phyloP scores from a whole-genome alignment of 2,797 vertebrate species.

The Cichlasoma orientale region DNA sequence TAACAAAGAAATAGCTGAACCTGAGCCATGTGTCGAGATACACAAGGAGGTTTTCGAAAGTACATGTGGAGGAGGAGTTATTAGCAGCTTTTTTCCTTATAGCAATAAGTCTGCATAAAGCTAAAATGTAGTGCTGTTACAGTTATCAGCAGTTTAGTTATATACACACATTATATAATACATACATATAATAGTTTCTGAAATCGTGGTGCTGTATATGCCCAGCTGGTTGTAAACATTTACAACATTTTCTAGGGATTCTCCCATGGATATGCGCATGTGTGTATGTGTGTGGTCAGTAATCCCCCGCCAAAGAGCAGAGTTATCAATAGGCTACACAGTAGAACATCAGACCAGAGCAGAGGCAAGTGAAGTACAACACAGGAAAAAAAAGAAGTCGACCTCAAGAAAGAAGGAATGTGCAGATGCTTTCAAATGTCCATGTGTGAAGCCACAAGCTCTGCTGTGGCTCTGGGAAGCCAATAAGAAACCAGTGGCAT shows the following conservation, averaged over 20 bases:
- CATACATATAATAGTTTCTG: neutral
- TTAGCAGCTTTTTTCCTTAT: constrained; percentile 1
- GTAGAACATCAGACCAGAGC: constrained; percentile 34
- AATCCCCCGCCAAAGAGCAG: constrained; percentile 10
- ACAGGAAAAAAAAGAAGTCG: constrained; percentile 16
- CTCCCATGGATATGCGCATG: neutral
- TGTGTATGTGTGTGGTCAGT: constrained; percentile 32
- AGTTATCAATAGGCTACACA: constrained; percentile 41
- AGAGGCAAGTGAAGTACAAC: constrained; percentile 25
- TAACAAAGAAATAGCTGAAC: constrained; percentile 42
- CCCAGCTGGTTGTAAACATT: neutral
- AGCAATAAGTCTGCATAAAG: neutral
- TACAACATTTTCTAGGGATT: neutral
- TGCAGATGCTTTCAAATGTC: constrained; percentile 76
- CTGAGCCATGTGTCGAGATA: constrained; percentile 27
- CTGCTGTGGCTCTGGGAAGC: constrained; percentile 71
- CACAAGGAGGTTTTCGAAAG: constrained; percentile 10
- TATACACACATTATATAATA: neutral
- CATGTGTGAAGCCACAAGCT: constrained; percentile 78
- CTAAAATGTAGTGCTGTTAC: neutral
- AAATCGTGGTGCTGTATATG: neutral
- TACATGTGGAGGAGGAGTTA: constrained; percentile 3
- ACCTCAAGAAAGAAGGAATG: constrained; percentile 69
- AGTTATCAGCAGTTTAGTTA: constrained; percentile 15
- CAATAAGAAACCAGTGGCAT: constrained; percentile 75